A percentile compares a stretch with the other conserved stretches of the same genome.
These are phyloP conservation scores for Cantharis nigra DNA, from an alignment of 2,888 invertebrate genomes.

Conservation along the genomic window DNA sequence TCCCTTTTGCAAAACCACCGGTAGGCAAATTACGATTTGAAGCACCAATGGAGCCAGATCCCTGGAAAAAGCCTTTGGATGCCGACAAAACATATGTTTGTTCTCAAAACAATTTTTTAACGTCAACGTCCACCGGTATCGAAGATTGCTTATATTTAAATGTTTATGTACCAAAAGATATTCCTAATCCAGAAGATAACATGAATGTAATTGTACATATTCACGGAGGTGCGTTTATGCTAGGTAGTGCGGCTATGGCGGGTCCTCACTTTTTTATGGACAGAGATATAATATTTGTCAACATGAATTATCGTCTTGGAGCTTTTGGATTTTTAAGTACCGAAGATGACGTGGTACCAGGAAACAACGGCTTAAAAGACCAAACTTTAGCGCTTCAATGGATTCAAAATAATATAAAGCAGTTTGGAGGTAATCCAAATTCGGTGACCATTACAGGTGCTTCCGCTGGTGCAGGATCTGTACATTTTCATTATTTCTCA, in stretches of 20 bases:
- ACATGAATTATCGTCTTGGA: neutral
- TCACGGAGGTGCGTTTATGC: neutral
- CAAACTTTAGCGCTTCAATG: constrained; percentile 64
- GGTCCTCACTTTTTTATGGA: neutral
- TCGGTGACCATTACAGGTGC: constrained; percentile 67
- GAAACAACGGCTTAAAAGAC: constrained; percentile 64
- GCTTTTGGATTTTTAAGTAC: neutral
- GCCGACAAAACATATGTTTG: neutral
- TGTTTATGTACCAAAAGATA: neutral
- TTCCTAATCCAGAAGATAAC: neutral
- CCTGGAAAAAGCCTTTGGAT: neutral
- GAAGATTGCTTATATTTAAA: neutral
- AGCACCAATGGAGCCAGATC: neutral
- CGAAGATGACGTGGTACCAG: neutral
- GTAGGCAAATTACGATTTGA: neutral
- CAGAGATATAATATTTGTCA: neutral
- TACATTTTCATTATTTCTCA: constrained; percentile 71
- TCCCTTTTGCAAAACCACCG: neutral
- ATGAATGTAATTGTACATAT: neutral
- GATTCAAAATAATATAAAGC: constrained; percentile 50
- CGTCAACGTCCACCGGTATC: neutral
- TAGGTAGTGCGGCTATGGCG: neutral
- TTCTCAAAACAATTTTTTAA: neutral
- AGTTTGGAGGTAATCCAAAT: constrained; percentile 71
- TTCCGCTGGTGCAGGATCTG: constrained; percentile 73